Evolutionary conservation across 2,888 invertebrate genomes (phyloP), one percentile per base, ranked within the genome.

Genomic region (Tortricodes alternella): DNA sequence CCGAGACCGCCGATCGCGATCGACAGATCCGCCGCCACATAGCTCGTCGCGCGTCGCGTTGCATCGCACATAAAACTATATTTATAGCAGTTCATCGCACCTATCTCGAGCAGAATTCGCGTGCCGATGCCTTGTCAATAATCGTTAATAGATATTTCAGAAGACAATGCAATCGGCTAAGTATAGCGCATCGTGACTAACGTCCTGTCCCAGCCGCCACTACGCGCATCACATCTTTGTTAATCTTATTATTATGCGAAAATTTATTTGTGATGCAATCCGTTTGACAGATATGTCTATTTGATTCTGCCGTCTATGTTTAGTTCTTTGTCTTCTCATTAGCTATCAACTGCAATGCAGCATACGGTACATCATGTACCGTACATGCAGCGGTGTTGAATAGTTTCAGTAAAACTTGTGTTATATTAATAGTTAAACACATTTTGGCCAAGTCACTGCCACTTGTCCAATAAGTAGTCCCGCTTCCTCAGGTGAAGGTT

Each of bases 131-230:
- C 88, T 85, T 89, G 90, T 90, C 89, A 90, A 90, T 89, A 90
- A 89, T 90, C 85, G 83, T 85, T 89, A 90, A 89, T 89, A 90
- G 90, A 89, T 86, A 89, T 89, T 88, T 89, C 84, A 89, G 89
- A 90, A 88, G 88, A 89, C 90, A 90, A 89, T 89, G 88, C 89
- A 85, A 83, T 82, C 73, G 85, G 74, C 89, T 89, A 89, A 86
- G 85, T 86, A 82, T 90, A 90, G 88, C 70, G 62, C 76, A 67
- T 64, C 61, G 87, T 89, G 90, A 89, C 83, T 89, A 89, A 89
- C 87, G 85, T 71, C 71, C 78, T 80, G 85, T 80, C 86, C 76
- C 46, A 46, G 53, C 53, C 51, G 64, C 71, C 71, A 73, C 74
- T 71, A 73, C 77, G 71, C 78, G 80, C 81, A 80, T 81, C 78